Evolutionary conservation across 2,797 vertebrate genomes (phyloP), one percentile per base, ranked within the genome.

Genomic region (Myotis myotis): DNA sequence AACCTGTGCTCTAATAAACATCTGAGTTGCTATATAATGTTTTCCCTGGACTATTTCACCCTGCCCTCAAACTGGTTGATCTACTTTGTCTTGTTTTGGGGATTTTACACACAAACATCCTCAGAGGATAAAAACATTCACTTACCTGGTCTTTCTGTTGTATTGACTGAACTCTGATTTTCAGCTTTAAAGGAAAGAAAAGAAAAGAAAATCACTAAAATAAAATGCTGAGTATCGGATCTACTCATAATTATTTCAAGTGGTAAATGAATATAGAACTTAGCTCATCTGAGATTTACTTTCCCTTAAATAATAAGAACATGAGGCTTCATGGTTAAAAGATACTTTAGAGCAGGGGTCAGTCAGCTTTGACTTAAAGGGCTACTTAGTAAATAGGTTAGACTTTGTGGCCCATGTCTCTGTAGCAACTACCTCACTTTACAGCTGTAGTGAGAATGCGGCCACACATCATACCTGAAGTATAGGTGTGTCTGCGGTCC

Each of bases 151-250:
- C 0, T 66, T 91, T 84, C 23, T 84, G 89, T 89, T 85, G 87
- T 71, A 44, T 68, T 47, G 47, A 22, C 36, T 89, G 84, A 93
- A 80, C 28, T 96, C 49, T 47, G 80, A 78, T 51, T 96, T 84
- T 91, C 93, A 93, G 91, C 97, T 97, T 93, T 89, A 86, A 72
- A 80, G 30, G 8, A 88, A 92, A 96, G 82, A 89, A 81, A 89
- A 91, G 41, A 62, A 89, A 89, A 91, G 49, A 55, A 88, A 93
- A 93, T 38, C 28, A 95, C 25, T 68, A 62, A 89, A 91, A 84
- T 83, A 80, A 64, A 90, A 83, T 19, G 19, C 36, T 74, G 49
- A 78, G 44, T 89, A 41, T 55, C 15, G 82, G 22, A 82, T 74
- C 10, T 81, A 8, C 5, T 94, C 17, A 75, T 44, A 83, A 20